Conservation (phyloP, 1,140 invertebrate species). For the Manduca sexta region DNA sequence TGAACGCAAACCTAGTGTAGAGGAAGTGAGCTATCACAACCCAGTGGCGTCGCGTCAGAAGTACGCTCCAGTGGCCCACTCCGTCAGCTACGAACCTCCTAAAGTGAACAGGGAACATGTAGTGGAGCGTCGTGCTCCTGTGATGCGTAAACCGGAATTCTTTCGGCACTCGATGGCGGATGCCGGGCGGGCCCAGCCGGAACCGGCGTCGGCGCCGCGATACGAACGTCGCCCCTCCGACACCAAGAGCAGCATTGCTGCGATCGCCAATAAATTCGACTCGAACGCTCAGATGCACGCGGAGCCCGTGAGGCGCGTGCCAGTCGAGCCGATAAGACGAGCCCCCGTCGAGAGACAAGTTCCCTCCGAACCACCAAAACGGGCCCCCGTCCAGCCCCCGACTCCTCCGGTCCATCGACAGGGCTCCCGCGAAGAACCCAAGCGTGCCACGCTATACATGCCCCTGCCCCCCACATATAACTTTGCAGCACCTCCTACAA, state of each 20-base stretch:
- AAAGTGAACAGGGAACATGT: conserved; percentile 31
- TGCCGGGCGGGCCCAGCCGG: conserved; percentile 11
- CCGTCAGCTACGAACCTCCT: conserved; percentile 42
- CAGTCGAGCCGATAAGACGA: background rate
- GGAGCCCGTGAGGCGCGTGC: conserved; percentile 11
- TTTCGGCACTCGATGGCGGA: conserved; percentile 56
- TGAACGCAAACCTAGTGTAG: conserved; percentile 41
- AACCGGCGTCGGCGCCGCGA: conserved; percentile 1
- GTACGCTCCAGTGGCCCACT: conserved; percentile 36
- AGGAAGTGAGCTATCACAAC: conserved; percentile 45
- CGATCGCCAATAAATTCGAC: conserved; percentile 60
- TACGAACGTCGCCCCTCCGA: conserved; percentile 37
- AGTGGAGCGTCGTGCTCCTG: conserved; percentile 37
- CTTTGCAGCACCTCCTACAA: conserved; percentile 57
- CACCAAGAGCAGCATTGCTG: conserved; percentile 48
- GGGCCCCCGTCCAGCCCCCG: conserved; percentile 25
- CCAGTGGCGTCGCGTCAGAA: conserved; percentile 43
- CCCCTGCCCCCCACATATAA: conserved; percentile 59
- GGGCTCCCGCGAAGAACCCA: conserved; percentile 35
- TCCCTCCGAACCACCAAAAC: conserved; percentile 15
- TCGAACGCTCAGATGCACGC: conserved; percentile 31
- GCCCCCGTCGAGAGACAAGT: too few relatives aligned
- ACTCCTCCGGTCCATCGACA: conserved; percentile 19
- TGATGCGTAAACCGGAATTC: conserved; percentile 41
- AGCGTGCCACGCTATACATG: conserved; percentile 40